Evolutionary conservation across 2,888 invertebrate species (phyloP).

Genomic region (Xanthostigma xanthostigma): DNA sequence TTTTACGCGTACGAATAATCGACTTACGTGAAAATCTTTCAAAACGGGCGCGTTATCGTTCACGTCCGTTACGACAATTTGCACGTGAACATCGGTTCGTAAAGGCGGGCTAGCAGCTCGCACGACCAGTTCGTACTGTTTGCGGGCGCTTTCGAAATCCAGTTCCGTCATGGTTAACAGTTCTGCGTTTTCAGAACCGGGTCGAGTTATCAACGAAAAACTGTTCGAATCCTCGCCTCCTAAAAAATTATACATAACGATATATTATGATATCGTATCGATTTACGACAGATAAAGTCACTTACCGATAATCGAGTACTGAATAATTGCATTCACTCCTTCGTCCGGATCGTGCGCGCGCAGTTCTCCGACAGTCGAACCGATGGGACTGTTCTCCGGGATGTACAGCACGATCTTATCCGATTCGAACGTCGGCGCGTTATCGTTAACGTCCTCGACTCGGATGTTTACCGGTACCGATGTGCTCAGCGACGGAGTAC

Average conservation of each 20-base stretch:
- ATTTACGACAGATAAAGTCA: neutral
- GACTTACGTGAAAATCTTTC: constrained; percentile 55
- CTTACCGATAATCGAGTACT: constrained; percentile 81
- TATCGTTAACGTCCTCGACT: constrained; percentile 80
- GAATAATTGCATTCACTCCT: constrained; percentile 78
- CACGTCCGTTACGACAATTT: constrained; percentile 79
- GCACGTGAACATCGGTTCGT: constrained; percentile 76
- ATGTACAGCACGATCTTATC: constrained; percentile 80
- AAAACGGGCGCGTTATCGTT: constrained; percentile 90
- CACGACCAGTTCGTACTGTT: constrained; percentile 76
- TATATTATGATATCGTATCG: neutral
- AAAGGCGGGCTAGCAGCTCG: constrained; percentile 83
- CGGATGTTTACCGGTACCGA: constrained; percentile 60
- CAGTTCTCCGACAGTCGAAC: constrained; percentile 83
- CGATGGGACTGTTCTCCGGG: constrained; percentile 91
- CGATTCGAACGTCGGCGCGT: constrained; percentile 77
- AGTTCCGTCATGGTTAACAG: constrained; percentile 78
- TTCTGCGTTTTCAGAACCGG: constrained; percentile 74
- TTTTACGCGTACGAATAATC: neutral
- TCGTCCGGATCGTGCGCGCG: constrained; percentile 86
- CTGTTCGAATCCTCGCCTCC: constrained; percentile 78
- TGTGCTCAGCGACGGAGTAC: constrained; percentile 34
- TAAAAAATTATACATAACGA: too few species aligned
- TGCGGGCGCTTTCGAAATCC: constrained; percentile 90
- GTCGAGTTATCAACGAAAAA: constrained; percentile 66